Evolutionary conservation across 2,797 vertebrate species (phyloP).

Genomic region (Rallus crepitans): DNA sequence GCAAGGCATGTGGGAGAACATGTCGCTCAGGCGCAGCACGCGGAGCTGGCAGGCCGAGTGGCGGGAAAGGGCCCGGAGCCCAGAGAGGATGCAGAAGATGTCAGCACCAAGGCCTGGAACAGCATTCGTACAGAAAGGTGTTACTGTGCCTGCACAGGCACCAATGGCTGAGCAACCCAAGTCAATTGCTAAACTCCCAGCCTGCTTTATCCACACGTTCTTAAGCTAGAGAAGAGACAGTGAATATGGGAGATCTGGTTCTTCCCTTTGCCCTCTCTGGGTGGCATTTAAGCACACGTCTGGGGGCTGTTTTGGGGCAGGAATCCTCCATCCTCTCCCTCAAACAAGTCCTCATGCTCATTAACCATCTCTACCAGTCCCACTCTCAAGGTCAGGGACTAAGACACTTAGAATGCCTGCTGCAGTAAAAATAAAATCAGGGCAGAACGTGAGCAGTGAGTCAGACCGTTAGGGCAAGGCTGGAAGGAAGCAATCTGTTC

Average conservation of each 20-base stretch:
- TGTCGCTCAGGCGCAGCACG: constrained; percentile 77
- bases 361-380: background rate
- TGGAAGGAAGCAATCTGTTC: background rate
- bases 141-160: background rate
- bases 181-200: background rate
- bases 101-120: constrained; percentile 79
- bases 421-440: background rate
- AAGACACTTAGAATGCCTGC: background rate
- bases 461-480: background rate
- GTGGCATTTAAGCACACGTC: accelerated
- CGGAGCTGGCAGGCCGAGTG: constrained; percentile 70
- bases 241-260: background rate
- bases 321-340: background rate
- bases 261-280: background rate
- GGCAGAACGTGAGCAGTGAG: background rate
- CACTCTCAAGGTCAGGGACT: background rate
- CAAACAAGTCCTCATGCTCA: background rate
- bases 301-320: background rate
- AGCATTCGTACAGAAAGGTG: constrained; percentile 12
- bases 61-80: constrained; percentile 77
- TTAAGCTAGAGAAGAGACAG: background rate
- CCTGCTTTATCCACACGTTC: accelerated
- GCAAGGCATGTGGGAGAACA: constrained; percentile 79
- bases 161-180: accelerated
- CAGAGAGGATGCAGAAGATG: constrained; percentile 78